Evolutionary conservation across 1,140 invertebrate species (phyloP).

Genomic region (Ylistrum balloti): DNA sequence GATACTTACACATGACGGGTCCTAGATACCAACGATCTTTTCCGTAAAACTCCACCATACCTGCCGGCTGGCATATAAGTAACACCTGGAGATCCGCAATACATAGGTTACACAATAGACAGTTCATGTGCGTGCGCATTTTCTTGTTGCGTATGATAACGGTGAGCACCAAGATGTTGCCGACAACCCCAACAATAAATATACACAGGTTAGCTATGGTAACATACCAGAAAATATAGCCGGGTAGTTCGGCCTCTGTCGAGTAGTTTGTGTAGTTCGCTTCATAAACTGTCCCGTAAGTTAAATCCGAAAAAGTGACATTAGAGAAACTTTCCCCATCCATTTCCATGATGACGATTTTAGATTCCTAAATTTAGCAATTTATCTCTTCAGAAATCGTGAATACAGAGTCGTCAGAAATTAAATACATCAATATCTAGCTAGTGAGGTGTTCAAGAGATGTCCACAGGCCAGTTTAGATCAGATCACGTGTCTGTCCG

Average conservation of each 20-base stretch:
- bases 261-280: background rate
- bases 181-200: conserved; percentile 56
- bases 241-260: conserved; percentile 82
- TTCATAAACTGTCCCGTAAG: background rate
- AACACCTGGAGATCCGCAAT: conserved; percentile 88
- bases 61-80: conserved; percentile 93
- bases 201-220: conserved; percentile 89
- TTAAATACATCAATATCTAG: too few species aligned
- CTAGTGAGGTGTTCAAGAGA: too few species aligned
- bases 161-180: conserved; percentile 57
- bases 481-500: too few species aligned
- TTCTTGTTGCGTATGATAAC: conserved; percentile 52
- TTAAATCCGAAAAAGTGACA: background rate
- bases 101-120: conserved; percentile 90
- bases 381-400: too few species aligned
- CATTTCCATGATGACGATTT: background rate
- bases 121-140: conserved; percentile 92
- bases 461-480: too few species aligned
- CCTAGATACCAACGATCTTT: conserved; percentile 90
- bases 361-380: background rate
- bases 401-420: too few species aligned
- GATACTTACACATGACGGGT: conserved; percentile 88
- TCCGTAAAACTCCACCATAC: conserved; percentile 89
- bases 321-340: background rate
- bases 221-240: conserved; percentile 92